Percentiles rank a stretch among this genome's conserved stretches.
Conservation (phyloP, 1,140 invertebrate species). For the Pectinophora gossypiella region DNA sequence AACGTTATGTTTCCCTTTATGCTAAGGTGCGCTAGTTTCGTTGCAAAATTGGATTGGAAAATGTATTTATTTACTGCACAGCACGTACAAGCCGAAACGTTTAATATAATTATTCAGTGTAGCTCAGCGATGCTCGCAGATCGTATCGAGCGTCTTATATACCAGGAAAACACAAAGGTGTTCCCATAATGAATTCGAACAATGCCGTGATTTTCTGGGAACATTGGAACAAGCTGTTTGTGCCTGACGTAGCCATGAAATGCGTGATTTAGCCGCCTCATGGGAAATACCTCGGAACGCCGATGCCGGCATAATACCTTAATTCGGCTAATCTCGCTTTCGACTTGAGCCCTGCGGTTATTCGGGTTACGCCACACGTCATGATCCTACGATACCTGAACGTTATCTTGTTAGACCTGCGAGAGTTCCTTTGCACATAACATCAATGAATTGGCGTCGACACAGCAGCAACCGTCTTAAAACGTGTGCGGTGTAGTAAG, state of each 20-base stretch:
- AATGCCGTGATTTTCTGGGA: constrained; percentile 8
- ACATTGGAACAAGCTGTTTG: constrained; percentile 23
- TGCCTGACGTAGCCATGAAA: constrained; percentile 39
- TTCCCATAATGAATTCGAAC: not conserved
- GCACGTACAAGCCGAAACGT: not conserved
- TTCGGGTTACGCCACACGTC: constrained; percentile 3
- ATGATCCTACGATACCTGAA: not conserved
- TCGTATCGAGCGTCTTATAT: not conserved
- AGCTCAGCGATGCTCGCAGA: not conserved
- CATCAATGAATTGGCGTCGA: no score
- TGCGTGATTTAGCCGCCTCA: constrained; percentile 52
- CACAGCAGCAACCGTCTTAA: no score
- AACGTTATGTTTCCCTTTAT: no score
- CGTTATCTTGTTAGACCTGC: constrained; percentile 1
- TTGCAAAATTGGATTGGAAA: not conserved
- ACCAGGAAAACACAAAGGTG: constrained; percentile 1
- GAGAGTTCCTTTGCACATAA: no score
- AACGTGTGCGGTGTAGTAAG: no score
- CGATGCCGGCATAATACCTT: constrained; percentile 48
- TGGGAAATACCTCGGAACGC: constrained; percentile 49
- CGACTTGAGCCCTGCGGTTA: constrained; percentile 32
- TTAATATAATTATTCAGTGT: not conserved
- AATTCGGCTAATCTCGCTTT: constrained; percentile 54
- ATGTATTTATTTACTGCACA: not conserved
- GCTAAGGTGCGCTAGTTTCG: not conserved